Base-by-base conservation (phyloP, 2,113 vertebrate species). In the Terrapene triunguis region DNA sequence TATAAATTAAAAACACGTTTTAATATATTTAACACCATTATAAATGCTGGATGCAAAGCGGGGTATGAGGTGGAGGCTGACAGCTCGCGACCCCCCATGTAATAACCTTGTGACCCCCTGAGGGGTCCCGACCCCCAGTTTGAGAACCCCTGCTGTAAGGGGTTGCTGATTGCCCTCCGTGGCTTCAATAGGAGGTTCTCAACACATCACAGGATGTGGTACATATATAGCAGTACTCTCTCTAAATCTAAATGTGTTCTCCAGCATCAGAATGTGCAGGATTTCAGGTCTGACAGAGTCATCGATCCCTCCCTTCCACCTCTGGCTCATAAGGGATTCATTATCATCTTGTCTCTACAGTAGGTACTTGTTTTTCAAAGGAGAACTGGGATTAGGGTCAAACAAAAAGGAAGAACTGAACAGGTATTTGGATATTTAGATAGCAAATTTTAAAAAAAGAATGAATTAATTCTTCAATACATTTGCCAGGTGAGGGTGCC, bases 351-450 rank as follows among this genome's bases (percentile, higher is more conserved):
- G 50, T 81, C 25, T 89, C 81, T 35, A 35, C 5, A 94, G 38
- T 29, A 85, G 84, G 87, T 82, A 59, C 48, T 86, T 84, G 32
- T 51, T 96, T 35, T 87, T 3, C 1, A 74, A 84, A 94, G 13
- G 59, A 11, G 21, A 72, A 4, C 9, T n/a, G 21, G 69, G 21
- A 74, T 74, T 6, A 38, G 5, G 22, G 10, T 55, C 87, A 51
- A 0, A 55, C 22, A 80, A 13, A 35, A 53, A 35, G 78, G 5
- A 4, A 69, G 88, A 84, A 84, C 95, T 93, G 81, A 65, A 96
- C 92, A 91, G 87, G 29, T 22, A 88, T 74, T 65, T 92, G 84
- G 86, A 59, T 93, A 93, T 95, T 94, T 92, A 89, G 22, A 93
- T 2, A 38, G 16, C 65, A 13, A 72, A 21, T 21, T 35, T 21